Conservation (phyloP, 2,888 invertebrate species). For the Drosophila eohydei region DNA sequence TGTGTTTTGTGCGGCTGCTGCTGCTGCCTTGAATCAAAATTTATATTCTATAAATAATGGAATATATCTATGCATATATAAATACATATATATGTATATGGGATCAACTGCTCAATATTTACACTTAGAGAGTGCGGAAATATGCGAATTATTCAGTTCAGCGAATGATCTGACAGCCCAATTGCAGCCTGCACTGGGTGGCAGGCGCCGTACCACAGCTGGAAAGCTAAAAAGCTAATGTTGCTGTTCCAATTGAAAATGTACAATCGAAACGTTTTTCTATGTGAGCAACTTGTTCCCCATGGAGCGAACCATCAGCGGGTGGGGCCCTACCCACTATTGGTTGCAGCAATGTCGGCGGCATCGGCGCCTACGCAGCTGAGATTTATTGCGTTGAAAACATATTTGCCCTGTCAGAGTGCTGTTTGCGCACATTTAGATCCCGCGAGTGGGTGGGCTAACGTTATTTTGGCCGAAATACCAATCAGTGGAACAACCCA, state of each 20-base stretch:
- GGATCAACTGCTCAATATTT: constrained; percentile 20
- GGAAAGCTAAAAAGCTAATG: constrained; percentile 18
- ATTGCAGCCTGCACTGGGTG: constrained; percentile 35
- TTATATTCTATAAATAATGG: constrained; percentile 74
- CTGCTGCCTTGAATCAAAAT: constrained; percentile 63
- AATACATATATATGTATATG: neutral
- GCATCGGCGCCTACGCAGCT: constrained; percentile 59
- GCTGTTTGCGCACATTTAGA: constrained; percentile 35
- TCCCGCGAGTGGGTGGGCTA: constrained; percentile 20
- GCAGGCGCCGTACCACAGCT: constrained; percentile 51
- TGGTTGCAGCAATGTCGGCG: constrained; percentile 5
- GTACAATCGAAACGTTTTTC: constrained; percentile 5
- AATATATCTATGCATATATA: constrained; percentile 16
- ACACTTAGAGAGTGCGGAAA: constrained; percentile 36
- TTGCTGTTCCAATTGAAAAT: constrained; percentile 40
- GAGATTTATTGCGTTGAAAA: constrained; percentile 50
- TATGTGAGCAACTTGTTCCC: constrained; percentile 19
- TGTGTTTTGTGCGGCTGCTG: constrained; percentile 14
- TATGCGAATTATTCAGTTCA: constrained; percentile 35
- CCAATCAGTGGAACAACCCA: constrained; percentile 30
- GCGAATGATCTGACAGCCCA: constrained; percentile 27
- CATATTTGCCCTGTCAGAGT: constrained; percentile 38
- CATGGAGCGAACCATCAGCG: constrained; percentile 16
- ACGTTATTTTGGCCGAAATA: constrained; percentile 31
- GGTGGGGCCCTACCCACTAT: constrained; percentile 5